Evolutionary conservation across 2,888 invertebrate species (phyloP), one percentile per base, ranked within the genome.

Genomic region (Diaphora mendica): DNA sequence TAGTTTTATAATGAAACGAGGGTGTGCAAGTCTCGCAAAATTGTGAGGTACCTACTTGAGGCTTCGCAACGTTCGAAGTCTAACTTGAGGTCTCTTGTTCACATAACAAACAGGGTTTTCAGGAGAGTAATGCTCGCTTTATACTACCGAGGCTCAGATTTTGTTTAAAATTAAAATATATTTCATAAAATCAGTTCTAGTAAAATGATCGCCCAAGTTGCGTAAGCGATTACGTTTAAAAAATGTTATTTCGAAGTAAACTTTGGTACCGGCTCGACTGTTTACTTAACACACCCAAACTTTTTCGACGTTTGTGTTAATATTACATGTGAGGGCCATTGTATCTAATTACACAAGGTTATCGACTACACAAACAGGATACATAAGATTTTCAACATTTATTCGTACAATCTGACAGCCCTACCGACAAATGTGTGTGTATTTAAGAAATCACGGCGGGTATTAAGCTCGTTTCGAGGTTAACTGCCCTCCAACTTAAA

Each of bases 231-330:
- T 15, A 62, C 26, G 17, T 62, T 30, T 30, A 5, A 8, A 30
- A 62, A 17, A 17, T 30, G 26, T n/a, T 55, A 62, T 62, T 62
- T 62, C 17, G 30, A 62, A 30, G 17, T 30, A 30, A 62, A 62
- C 15, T 30, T 30, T 4, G 30, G 30, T 30, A 30, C 2, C 7
- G 17, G 30, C 15, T 30, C 30, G 2, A 17, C 62, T 26, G 62
- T 62, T 62, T 62, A 62, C 62, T 30, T 30, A 62, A 65, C 65
- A 65, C 65, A 39, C 35, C 39, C 65, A 39, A 65, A 65, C 39
- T 65, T 39, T 65, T 62, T 62, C 30, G 30, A 30, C 30, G 30
- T 30, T 30, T 62, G 62, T 30, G 30, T 62, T 30, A 62, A 62
- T 30, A 62, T 30, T 62, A 62, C 62, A 62, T 62, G 17, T 7